Evolutionary conservation across 2,113 vertebrate genomes (phyloP).

Genomic region (Stegastes partitus): DNA sequence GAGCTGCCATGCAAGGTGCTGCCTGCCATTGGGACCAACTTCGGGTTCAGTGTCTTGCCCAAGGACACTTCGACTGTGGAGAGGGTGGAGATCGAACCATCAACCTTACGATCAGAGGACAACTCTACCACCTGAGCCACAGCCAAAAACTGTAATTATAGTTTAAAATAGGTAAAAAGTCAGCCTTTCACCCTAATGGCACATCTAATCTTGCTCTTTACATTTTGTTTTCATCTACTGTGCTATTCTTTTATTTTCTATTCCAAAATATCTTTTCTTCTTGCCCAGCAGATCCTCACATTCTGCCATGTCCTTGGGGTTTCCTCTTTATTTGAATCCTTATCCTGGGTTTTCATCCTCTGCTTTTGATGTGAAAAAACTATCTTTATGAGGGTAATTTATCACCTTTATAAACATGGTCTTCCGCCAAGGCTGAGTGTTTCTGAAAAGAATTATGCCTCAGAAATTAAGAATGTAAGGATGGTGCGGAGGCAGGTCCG

Average conservation of each 20-base stretch:
- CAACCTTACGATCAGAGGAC: no score
- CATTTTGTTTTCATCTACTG: slow-evolving; percentile 21
- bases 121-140: no score
- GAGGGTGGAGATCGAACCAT: no score
- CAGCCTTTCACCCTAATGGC: no score
- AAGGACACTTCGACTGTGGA: no score
- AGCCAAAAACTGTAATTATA: no score
- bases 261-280: slow-evolving; percentile 68
- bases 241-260: background rate
- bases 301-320: slow-evolving; percentile 80
- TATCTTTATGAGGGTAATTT: slow-evolving; percentile 98
- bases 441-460: slow-evolving; percentile 95
- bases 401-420: slow-evolving; percentile 95
- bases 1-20: no score
- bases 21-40: no score
- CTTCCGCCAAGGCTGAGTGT: slow-evolving; percentile 89
- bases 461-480: slow-evolving; percentile 96
- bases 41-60: no score
- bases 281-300: slow-evolving; percentile 70
- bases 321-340: slow-evolving; percentile 73
- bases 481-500: slow-evolving; percentile 86
- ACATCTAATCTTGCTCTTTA: background rate
- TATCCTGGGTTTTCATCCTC: slow-evolving; percentile 81
- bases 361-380: slow-evolving; percentile 79
- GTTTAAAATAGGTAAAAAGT: no score